Evolutionary conservation across 2,888 invertebrate genomes (phyloP).

Genomic region (Amphimallon solstitiale): DNA sequence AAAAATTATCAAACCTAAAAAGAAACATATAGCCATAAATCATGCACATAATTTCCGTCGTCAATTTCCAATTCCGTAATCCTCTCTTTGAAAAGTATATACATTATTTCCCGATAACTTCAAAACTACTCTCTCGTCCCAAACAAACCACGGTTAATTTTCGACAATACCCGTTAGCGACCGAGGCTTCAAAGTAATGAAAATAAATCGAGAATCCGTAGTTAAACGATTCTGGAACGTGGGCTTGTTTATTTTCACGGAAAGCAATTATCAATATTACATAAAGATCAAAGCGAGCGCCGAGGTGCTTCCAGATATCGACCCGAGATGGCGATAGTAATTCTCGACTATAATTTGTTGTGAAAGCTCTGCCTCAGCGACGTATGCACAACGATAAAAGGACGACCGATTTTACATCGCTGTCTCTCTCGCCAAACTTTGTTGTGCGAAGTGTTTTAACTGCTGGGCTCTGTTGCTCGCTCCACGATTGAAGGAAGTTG

Average conservation of each 20-base stretch:
- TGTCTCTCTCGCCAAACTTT: no score
- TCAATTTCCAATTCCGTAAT: conserved; percentile 1
- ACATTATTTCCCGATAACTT: no score
- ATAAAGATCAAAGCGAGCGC: conserved; percentile 22
- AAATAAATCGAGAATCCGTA: conserved; percentile 31
- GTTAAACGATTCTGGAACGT: conserved; percentile 25
- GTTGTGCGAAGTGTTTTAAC: no score
- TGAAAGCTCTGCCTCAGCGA: no score
- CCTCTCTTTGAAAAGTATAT: background rate
- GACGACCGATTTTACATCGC: no score
- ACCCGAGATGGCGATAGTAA: conserved; percentile 21
- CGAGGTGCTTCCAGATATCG: conserved; percentile 12
- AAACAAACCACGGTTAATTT: conserved; percentile 30
- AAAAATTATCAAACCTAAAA: no score
- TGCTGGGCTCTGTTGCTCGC: no score
- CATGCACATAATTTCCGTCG: no score
- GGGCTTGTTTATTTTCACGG: conserved; percentile 26
- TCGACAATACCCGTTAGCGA: conserved; percentile 29
- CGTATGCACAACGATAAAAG: no score
- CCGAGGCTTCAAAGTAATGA: conserved; percentile 31
- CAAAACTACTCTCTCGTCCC: conserved; percentile 4
- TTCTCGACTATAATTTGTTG: conserved; percentile 1
- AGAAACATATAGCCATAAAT: no score
- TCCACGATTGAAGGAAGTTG: no score
- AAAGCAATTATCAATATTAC: conserved; percentile 33